These are phyloP conservation scores for Melinaea menophilus DNA, from an alignment of 2,888 invertebrate genomes.

Conservation along the genomic window DNA sequence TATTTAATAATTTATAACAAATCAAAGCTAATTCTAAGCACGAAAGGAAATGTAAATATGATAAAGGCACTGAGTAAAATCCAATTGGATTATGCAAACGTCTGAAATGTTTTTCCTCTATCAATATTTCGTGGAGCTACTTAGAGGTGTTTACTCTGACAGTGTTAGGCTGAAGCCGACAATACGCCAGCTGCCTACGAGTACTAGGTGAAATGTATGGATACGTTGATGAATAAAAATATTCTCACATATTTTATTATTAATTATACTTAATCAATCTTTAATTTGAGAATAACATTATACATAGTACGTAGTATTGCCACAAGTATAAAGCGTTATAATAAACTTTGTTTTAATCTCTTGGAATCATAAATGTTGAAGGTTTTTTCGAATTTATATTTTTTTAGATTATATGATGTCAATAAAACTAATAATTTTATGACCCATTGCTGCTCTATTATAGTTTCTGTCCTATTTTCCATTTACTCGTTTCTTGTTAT, in stretches of 20 bases:
- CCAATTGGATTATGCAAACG: slow-evolving; percentile 41
- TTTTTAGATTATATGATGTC: too few species aligned
- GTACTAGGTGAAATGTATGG: slow-evolving; percentile 33
- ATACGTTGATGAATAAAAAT: slow-evolving; percentile 30
- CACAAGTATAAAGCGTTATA: too few species aligned
- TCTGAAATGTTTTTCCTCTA: slow-evolving; percentile 37
- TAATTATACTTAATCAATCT: too few species aligned
- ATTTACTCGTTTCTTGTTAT: slow-evolving; percentile 58
- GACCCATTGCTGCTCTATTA: slow-evolving; percentile 8
- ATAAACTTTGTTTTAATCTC: too few species aligned
- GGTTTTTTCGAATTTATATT: too few species aligned
- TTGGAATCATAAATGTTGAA: too few species aligned
- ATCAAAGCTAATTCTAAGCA: slow-evolving; percentile 9
- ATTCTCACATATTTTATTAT: neutral
- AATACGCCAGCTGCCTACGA: slow-evolving; percentile 42
- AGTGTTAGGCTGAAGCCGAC: slow-evolving; percentile 44
- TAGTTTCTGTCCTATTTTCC: slow-evolving; percentile 41
- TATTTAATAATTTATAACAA: neutral
- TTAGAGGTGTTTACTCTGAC: slow-evolving; percentile 47
- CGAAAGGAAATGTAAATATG: slow-evolving; percentile 14
- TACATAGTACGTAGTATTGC: too few species aligned
- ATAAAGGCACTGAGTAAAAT: slow-evolving; percentile 20
- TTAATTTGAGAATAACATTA: too few species aligned
- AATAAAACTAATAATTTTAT: neutral
- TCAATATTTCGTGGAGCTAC: slow-evolving; percentile 41